Conservation (phyloP, 1,140 invertebrate species). For the Coptotermes formosanus region DNA sequence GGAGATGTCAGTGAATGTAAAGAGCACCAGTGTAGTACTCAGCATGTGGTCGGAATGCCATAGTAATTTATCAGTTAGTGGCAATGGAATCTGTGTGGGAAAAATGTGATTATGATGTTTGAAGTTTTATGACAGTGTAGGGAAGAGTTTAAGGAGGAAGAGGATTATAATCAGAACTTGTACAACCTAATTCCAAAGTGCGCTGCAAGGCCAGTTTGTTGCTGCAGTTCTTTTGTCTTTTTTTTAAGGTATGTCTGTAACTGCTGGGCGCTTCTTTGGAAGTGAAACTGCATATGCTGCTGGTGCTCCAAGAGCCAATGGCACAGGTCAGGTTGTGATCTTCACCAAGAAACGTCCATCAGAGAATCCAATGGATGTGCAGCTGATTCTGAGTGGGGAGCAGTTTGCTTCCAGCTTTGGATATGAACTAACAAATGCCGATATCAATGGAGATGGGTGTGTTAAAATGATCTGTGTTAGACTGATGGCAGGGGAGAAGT, state of each 20-base stretch:
- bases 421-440: slow-evolving; percentile 78
- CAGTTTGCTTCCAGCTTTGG: slow-evolving; percentile 88
- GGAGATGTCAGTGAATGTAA: too few species aligned
- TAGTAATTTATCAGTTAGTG: too few species aligned
- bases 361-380: slow-evolving; percentile 54
- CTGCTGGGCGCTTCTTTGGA: slow-evolving; percentile 74
- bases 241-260: slow-evolving; percentile 79
- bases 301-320: slow-evolving; percentile 81
- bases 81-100: too few species aligned
- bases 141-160: too few species aligned
- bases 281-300: slow-evolving; percentile 69
- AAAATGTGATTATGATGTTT: too few species aligned
- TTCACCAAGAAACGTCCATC: slow-evolving; percentile 59
- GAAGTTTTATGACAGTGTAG: too few species aligned
- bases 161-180: too few species aligned
- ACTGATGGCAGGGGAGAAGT: too few species aligned
- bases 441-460: slow-evolving; percentile 77
- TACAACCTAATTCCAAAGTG: too few species aligned
- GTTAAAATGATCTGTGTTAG: neutral
- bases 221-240: neutral
- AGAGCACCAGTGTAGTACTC: too few species aligned
- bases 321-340: slow-evolving; percentile 82
- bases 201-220: neutral
- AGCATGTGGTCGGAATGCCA: too few species aligned
- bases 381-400: slow-evolving; percentile 70